Evolutionary conservation across 1,140 invertebrate genomes (phyloP), one percentile per base, ranked within the genome.

Genomic region (Drosophila kurseongensis): DNA sequence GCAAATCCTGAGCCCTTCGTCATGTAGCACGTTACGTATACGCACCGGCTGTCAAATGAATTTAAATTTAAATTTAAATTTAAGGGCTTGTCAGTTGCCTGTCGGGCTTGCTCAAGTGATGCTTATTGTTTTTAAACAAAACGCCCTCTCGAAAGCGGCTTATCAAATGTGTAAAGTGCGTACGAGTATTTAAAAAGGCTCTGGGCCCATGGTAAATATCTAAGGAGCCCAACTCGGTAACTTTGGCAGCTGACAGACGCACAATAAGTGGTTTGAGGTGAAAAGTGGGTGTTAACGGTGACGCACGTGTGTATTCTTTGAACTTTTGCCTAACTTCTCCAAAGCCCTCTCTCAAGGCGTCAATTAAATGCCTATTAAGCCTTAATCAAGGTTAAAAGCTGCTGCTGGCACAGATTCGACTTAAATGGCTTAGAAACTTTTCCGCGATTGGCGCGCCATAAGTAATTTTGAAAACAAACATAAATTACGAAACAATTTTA

Each of bases 321-420:
- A 80, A 77, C 65, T 58, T 42, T 51, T 32, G 29, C 45, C 38
- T 29, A 82, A 74, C 74, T 78, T 86, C 68, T 58, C 40, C 77
- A 14, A 54, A 47, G 48, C 32, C 42, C 48, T 65, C 65, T 47
- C 42, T 69, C 63, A 52, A 51, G 32, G 60, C 51, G 54, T 77
- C 77, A 80, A 85, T 86, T 86, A 72, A 65, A 75, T 69, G 42
- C 56, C 48, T 83, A 79, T 81, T 84, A 76, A 72, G 75, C 75
- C 56, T 69, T 59, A 80, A 76, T 61, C 44, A 16, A 55, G 57
- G 27, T 32, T 13, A 32, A 54, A 45, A 56, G 48, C 45, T 29
- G 57, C 12, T n/a, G 29, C 41, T 27, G 40, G 35, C 41, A 66
- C 32, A 44, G 47, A 45, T 57, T 41, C 5, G 9, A 16, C 9